phyloP scores from a whole-genome alignment of 2,113 vertebrate genomes.

The Epinephelus moara region DNA sequence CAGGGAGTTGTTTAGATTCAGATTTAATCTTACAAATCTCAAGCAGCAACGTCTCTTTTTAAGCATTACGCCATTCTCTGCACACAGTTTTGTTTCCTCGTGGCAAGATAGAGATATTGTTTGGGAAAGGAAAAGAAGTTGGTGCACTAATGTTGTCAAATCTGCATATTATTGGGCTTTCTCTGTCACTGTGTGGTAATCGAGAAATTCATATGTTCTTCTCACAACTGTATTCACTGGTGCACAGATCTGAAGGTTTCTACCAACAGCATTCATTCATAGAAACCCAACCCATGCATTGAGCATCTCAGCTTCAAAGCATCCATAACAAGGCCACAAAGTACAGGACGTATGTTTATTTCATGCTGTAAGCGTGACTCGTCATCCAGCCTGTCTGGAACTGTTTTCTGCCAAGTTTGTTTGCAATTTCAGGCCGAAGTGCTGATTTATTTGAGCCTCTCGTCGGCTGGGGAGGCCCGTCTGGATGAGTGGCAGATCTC shows the following conservation, averaged over 20 bases:
- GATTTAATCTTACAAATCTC: slow-evolving; percentile 40
- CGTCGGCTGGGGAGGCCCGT: neutral
- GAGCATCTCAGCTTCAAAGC: slow-evolving; percentile 21
- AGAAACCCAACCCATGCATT: slow-evolving; percentile 9
- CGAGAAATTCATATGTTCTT: slow-evolving; percentile 6
- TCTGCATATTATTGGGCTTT: neutral
- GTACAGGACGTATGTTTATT: slow-evolving; percentile 31
- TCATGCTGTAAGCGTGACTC: neutral
- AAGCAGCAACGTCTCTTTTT: neutral
- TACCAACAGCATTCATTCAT: neutral
- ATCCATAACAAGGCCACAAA: neutral
- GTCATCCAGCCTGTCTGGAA: slow-evolving; percentile 11
- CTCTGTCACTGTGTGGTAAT: neutral
- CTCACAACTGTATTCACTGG: neutral
- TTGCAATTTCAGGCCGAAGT: slow-evolving; percentile 43
- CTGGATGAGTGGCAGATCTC: slow-evolving; percentile 43
- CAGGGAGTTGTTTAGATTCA: slow-evolving; percentile 30
- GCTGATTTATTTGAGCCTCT: slow-evolving; percentile 61
- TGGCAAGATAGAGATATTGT: neutral
- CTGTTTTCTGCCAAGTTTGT: slow-evolving; percentile 45
- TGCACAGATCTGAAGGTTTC: neutral
- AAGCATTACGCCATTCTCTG: neutral
- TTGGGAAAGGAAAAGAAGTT: slow-evolving; percentile 15
- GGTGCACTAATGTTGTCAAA: neutral
- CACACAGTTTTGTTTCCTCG: slow-evolving; percentile 7